Percentiles rank a stretch among this genome's conserved stretches.
These are phyloP conservation scores for Epinotia brunnichana DNA, from an alignment of 2,888 invertebrate genomes.

Conservation along the genomic window DNA sequence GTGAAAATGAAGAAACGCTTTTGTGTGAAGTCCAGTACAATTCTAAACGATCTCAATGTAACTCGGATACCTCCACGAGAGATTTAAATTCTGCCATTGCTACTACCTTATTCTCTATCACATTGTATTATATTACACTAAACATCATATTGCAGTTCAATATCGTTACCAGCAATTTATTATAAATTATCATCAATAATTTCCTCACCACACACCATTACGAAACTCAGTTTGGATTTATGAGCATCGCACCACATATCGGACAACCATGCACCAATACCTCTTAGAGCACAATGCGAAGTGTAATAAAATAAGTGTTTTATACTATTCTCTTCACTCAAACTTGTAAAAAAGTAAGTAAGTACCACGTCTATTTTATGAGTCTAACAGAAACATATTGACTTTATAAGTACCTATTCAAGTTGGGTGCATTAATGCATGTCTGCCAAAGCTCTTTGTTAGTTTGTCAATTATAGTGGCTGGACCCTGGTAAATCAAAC, in stretches of 20 bases:
- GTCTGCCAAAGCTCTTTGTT: background rate
- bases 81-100: too few relatives aligned
- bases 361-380: too few relatives aligned
- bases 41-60: too few relatives aligned
- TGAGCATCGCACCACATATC: constrained; percentile 25
- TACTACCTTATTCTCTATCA: too few relatives aligned
- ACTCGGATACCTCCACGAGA: too few relatives aligned
- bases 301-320: background rate
- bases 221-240: constrained; percentile 27
- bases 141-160: background rate
- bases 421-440: background rate
- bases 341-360: background rate
- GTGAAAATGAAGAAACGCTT: too few relatives aligned
- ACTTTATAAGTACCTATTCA: background rate
- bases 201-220: constrained; percentile 33
- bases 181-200: constrained; percentile 28
- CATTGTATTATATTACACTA: too few relatives aligned
- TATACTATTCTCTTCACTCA: background rate
- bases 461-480: constrained; percentile 18
- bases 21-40: too few relatives aligned
- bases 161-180: background rate
- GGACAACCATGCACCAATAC: background rate
- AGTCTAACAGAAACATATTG: too few relatives aligned
- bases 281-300: background rate
- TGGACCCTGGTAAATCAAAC: constrained; percentile 37